Percentiles rank a stretch among this genome's conserved stretches.
Evolutionary conservation across 2,888 invertebrate species (phyloP).

Genomic region (Caenorhabditis auriculariae): DNA sequence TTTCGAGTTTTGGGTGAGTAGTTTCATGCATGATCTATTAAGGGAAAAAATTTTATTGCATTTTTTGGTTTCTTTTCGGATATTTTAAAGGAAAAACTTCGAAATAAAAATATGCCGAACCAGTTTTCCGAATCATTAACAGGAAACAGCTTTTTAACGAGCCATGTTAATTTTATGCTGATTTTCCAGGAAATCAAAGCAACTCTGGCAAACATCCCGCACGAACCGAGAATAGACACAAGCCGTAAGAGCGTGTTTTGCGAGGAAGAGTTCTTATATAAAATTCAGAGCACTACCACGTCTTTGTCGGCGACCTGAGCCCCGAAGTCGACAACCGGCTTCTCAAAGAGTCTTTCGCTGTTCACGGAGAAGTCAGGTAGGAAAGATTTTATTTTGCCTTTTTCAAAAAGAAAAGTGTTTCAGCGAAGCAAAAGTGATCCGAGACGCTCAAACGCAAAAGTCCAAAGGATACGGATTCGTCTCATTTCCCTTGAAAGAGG

Average conservation of each 20-base stretch:
- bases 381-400: background rate
- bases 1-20: too few relatives aligned
- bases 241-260: conserved; percentile 73
- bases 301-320: conserved; percentile 98
- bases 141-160: too few relatives aligned
- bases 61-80: too few relatives aligned
- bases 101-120: too few relatives aligned
- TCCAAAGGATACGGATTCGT: conserved; percentile 99
- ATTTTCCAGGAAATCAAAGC: conserved; percentile 91
- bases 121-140: too few relatives aligned
- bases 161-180: too few relatives aligned
- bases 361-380: conserved; percentile 86
- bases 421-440: conserved; percentile 93
- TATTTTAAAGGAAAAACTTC: too few relatives aligned
- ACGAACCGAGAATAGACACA: conserved; percentile 75
- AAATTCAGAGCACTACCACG: conserved; percentile 84
- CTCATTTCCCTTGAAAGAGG: conserved; percentile 93
- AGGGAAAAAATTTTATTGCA: too few relatives aligned
- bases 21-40: too few relatives aligned
- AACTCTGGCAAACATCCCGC: conserved; percentile 93
- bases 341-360: conserved; percentile 92
- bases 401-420: conserved; percentile 28
- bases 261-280: background rate
- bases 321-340: conserved; percentile 98
- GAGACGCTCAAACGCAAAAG: conserved; percentile 97